phyloP scores from a whole-genome alignment of 1,140 invertebrate genomes.

The Brachionus paranguensis region DNA sequence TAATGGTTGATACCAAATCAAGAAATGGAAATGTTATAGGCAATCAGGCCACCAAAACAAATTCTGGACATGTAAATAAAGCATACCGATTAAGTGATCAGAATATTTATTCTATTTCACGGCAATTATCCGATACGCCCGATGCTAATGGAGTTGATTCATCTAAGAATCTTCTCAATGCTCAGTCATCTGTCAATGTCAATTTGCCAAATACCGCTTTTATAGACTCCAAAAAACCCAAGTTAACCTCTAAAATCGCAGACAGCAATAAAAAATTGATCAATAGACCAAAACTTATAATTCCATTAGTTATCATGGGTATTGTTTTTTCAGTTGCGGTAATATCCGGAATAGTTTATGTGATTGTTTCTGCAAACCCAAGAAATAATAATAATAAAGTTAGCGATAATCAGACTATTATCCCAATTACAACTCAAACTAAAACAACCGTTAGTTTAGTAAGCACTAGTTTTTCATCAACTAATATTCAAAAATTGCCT shows the following conservation, averaged over 20 bases:
- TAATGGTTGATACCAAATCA: not conserved
- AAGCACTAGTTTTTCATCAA: not conserved
- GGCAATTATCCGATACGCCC: not conserved
- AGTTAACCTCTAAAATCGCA: not conserved
- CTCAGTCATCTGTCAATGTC: not conserved
- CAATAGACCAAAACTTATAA: not conserved
- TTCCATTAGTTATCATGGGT: not conserved
- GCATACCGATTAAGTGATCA: not conserved
- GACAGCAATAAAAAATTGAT: constrained; percentile 21
- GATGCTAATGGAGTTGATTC: not conserved
- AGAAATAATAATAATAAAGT: not conserved
- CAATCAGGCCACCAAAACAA: not conserved
- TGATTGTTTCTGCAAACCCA: not conserved
- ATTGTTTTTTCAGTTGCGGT: not conserved
- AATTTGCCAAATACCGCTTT: constrained; percentile 13
- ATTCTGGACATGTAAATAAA: not conserved
- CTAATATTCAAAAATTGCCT: not conserved
- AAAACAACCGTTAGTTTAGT: not conserved
- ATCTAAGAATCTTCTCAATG: constrained; percentile 14
- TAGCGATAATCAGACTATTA: not conserved
- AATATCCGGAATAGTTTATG: not conserved
- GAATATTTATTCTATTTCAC: not conserved
- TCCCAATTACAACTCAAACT: not conserved
- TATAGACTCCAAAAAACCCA: not conserved
- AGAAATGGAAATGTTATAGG: not conserved